Percentiles rank a stretch among this genome's conserved stretches.
Evolutionary conservation across 2,797 vertebrate species (phyloP).

Genomic region (Typhlichthys subterraneus): DNA sequence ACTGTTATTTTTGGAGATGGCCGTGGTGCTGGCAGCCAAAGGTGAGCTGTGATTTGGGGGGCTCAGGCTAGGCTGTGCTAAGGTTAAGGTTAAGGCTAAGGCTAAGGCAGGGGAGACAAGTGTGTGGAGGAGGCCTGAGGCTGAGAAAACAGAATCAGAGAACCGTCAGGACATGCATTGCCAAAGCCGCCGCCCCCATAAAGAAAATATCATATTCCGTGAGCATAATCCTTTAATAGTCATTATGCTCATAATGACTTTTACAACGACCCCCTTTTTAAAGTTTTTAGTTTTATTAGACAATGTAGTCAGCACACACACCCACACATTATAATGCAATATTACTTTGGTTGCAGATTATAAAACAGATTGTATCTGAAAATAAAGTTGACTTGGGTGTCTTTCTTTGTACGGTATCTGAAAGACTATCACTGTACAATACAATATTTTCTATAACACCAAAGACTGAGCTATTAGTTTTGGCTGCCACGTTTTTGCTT

Average conservation of each 20-base stretch:
- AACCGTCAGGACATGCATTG: background rate
- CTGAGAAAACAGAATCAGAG: background rate
- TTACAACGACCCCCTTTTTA: no score
- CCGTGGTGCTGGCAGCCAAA: slow-evolving; percentile 26
- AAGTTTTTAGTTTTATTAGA: no score
- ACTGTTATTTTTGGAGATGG: slow-evolving; percentile 22
- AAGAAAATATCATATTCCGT: no score
- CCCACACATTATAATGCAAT: no score
- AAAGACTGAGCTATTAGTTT: background rate
- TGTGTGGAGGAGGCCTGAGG: background rate
- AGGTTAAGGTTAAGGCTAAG: slow-evolving; percentile 1
- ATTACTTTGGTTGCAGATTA: no score
- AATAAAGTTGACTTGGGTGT: no score
- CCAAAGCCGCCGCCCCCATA: background rate
- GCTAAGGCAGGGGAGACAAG: slow-evolving; percentile 10
- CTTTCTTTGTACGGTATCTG: no score
- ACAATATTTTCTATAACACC: background rate
- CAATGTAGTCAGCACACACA: no score
- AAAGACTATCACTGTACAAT: no score
- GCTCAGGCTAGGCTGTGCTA: slow-evolving; percentile 20
- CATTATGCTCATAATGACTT: no score
- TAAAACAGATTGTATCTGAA: no score
- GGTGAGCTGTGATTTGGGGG: slow-evolving; percentile 31
- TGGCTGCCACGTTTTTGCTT: background rate
- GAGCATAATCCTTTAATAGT: no score